Evolutionary conservation across 2,888 invertebrate species (phyloP).

Genomic region (Eristalinus aeneus): DNA sequence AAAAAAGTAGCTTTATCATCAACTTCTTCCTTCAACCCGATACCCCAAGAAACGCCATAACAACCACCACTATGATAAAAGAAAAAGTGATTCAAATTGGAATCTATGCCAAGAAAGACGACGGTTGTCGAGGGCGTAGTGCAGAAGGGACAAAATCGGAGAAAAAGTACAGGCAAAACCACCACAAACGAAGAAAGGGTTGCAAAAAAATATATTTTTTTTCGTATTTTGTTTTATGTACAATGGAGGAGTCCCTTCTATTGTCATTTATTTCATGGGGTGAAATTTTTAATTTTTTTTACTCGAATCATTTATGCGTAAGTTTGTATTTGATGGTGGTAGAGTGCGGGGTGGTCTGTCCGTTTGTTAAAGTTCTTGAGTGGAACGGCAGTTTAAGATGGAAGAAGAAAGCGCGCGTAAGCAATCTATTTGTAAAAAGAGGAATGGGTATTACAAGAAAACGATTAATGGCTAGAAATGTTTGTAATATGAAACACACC

Average conservation of each 20-base stretch:
- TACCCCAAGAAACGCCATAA: background rate
- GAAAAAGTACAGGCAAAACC: background rate
- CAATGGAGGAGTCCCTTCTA: slow-evolving; percentile 48
- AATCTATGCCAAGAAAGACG: slow-evolving; percentile 62
- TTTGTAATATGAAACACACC: no score
- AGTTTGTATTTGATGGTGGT: background rate
- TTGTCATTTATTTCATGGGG: slow-evolving; percentile 37
- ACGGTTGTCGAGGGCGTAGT: background rate
- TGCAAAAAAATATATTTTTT: background rate
- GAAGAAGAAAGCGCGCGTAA: background rate
- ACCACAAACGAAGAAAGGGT: background rate
- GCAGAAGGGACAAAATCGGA: background rate
- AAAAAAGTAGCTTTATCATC: slow-evolving; percentile 4
- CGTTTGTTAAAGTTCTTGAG: background rate
- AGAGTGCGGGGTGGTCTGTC: background rate
- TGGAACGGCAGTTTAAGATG: background rate
- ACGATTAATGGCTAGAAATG: no score
- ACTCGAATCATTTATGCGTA: background rate
- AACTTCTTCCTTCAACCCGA: background rate
- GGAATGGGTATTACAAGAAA: no score
- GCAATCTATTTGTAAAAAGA: background rate
- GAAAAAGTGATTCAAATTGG: slow-evolving; percentile 67
- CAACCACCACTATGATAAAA: background rate
- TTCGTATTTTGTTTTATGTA: slow-evolving; percentile 10
- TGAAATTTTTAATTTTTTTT: background rate